phyloP scores from a whole-genome alignment of 2,797 vertebrate genomes.

The Octomys mimax region DNA sequence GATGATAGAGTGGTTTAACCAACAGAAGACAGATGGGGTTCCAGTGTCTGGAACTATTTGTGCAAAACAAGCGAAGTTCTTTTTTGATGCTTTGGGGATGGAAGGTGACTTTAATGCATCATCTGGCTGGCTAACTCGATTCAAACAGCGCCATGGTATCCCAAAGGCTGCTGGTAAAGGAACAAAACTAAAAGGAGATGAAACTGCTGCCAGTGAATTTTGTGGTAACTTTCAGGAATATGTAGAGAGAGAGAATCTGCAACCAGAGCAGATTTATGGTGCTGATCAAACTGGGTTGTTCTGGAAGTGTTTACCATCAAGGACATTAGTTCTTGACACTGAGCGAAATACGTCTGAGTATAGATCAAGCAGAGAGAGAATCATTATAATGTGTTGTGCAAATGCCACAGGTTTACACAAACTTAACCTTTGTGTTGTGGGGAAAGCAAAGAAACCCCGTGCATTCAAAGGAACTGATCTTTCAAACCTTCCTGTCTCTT shows the following conservation, averaged over 20 bases:
- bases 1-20: constrained; percentile 86
- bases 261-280: constrained; percentile 84
- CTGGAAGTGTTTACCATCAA: constrained; percentile 83
- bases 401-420: constrained; percentile 85
- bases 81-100: constrained; percentile 84
- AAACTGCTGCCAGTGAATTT: constrained; percentile 82
- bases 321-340: constrained; percentile 74
- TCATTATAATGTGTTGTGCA: constrained; percentile 84
- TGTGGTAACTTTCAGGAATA: constrained; percentile 82
- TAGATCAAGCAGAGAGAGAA: constrained; percentile 82
- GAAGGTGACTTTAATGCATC: constrained; percentile 85
- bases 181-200: constrained; percentile 82
- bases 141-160: constrained; percentile 84
- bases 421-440: constrained; percentile 84
- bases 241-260: constrained; percentile 81
- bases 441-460: constrained; percentile 83
- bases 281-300: constrained; percentile 84
- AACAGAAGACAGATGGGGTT: constrained; percentile 82
- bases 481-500: constrained; percentile 82
- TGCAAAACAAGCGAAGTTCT: constrained; percentile 83
- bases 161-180: constrained; percentile 82
- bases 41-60: constrained; percentile 83
- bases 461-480: constrained; percentile 83
- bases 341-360: constrained; percentile 74
- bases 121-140: constrained; percentile 82